Percentiles rank a stretch among this genome's conserved stretches.
Evolutionary conservation across 1,140 invertebrate species (phyloP).

Genomic region (Antheraea mylitta): DNA sequence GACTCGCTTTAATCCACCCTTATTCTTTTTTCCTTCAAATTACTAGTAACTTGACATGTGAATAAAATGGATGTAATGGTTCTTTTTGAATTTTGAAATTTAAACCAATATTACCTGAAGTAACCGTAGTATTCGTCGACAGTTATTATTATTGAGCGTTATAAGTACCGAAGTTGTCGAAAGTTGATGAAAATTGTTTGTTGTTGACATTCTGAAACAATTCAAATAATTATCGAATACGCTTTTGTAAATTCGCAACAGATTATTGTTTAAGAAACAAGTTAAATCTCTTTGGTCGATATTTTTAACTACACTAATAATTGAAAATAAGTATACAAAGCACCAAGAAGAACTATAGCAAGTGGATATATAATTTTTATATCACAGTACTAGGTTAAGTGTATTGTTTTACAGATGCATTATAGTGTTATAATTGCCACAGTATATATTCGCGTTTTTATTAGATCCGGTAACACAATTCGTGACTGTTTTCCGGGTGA

Average conservation of each 20-base stretch:
- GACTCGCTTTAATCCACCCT: no score
- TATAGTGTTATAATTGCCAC: not conserved
- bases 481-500: no score
- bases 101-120: not conserved
- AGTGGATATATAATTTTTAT: not conserved
- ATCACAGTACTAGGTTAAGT: constrained; percentile 12
- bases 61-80: no score
- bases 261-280: constrained; percentile 23
- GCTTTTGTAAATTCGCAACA: constrained; percentile 30
- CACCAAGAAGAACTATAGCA: not conserved
- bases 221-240: constrained; percentile 23
- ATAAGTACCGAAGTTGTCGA: constrained; percentile 42
- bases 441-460: no score
- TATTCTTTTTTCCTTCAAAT: no score
- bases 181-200: constrained; percentile 37
- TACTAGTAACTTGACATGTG: no score
- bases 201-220: constrained; percentile 22
- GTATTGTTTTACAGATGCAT: not conserved
- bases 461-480: no score
- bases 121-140: constrained; percentile 22
- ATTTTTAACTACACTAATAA: no score
- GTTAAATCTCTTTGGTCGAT: not conserved
- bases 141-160: constrained; percentile 29
- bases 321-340: not conserved
- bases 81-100: no score